Percentiles rank a stretch among this genome's conserved stretches.
phyloP scores from a whole-genome alignment of 2,113 vertebrate genomes.

The Neofelis nebulosa region DNA sequence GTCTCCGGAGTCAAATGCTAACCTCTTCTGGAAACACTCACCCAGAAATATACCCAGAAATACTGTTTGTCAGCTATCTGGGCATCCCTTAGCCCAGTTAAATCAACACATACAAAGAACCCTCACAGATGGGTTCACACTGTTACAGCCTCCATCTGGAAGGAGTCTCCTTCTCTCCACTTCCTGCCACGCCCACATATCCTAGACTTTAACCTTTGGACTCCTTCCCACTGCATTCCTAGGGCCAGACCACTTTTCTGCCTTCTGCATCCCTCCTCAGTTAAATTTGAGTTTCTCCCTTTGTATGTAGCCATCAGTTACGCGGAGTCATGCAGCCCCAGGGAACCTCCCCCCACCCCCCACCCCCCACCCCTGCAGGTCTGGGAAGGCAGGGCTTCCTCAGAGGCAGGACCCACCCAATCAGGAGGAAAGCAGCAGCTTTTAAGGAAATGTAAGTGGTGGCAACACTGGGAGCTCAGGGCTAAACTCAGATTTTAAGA shows the following conservation, averaged over 20 bases:
- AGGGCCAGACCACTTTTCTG: neutral
- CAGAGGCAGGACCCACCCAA: neutral
- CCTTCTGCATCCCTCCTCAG: neutral
- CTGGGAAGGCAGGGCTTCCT: neutral
- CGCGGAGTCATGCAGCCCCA: neutral
- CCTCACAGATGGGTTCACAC: neutral
- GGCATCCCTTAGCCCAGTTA: neutral
- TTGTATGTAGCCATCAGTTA: neutral
- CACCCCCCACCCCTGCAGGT: neutral
- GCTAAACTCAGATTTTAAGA: conserved; percentile 15
- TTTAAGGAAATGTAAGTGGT: neutral
- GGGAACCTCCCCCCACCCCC: neutral
- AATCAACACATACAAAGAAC: neutral
- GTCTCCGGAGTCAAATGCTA: neutral
- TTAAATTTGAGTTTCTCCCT: neutral
- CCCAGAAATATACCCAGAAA: neutral
- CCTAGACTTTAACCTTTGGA: neutral
- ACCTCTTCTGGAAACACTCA: neutral
- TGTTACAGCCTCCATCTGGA: neutral
- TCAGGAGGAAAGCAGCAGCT: neutral
- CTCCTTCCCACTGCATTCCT: neutral
- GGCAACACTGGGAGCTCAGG: neutral
- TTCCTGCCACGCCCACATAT: neutral
- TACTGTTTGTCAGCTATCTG: neutral
- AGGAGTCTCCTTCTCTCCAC: neutral